Evolutionary conservation across 2,888 invertebrate genomes (phyloP).

Genomic region (Drosophila prolongata): DNA sequence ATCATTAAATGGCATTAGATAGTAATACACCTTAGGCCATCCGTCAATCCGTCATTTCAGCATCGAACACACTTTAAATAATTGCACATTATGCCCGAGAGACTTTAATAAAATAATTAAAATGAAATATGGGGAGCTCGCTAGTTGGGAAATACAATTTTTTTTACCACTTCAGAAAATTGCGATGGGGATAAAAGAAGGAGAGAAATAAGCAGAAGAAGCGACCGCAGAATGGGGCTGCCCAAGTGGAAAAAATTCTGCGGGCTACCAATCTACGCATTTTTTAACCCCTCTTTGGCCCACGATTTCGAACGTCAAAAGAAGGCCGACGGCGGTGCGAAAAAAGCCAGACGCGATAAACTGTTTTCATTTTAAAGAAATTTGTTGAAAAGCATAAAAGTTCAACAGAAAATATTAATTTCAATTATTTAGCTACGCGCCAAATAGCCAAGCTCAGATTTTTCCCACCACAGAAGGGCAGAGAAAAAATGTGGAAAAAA

Average conservation of each 20-base stretch:
- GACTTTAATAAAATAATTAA: constrained; percentile 76
- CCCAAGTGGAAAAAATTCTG: constrained; percentile 71
- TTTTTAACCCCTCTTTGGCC: constrained; percentile 17
- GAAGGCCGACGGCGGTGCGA: constrained; percentile 48
- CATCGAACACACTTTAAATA: constrained; percentile 65
- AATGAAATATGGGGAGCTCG: constrained; percentile 65
- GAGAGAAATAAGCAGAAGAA: constrained; percentile 27
- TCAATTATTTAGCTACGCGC: constrained; percentile 71
- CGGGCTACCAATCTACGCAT: constrained; percentile 78
- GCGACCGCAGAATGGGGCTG: constrained; percentile 55
- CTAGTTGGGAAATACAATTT: constrained; percentile 37
- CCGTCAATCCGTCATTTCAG: constrained; percentile 38
- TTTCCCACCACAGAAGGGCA: constrained; percentile 37
- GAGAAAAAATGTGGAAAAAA: constrained; percentile 32
- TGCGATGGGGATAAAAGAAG: constrained; percentile 24
- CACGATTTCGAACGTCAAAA: constrained; percentile 56
- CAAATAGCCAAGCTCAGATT: constrained; percentile 27
- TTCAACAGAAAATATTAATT: constrained; percentile 75
- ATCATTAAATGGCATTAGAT: constrained; percentile 34
- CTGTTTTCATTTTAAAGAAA: constrained; percentile 60
- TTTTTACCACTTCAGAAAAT: constrained; percentile 53
- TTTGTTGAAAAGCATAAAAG: constrained; percentile 53
- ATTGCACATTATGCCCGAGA: constrained; percentile 59
- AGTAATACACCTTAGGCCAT: constrained; percentile 23
- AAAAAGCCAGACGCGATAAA: constrained; percentile 51